These are phyloP conservation scores for Drosophila tani DNA, from an alignment of 1,140 invertebrate genomes.

Conservation along the genomic window DNA sequence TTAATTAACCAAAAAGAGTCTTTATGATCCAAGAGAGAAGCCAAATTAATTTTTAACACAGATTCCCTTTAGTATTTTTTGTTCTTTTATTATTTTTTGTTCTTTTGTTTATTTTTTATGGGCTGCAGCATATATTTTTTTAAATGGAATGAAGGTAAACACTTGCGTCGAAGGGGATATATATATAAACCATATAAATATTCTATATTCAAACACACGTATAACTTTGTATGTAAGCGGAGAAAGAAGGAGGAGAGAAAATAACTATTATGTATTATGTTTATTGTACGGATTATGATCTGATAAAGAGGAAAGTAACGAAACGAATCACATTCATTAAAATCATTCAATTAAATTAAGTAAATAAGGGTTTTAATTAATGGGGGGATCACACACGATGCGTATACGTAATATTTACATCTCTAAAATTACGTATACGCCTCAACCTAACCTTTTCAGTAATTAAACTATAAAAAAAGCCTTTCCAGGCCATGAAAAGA, in stretches of 20 bases:
- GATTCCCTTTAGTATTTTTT: conserved; percentile 7
- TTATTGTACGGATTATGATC: conserved; percentile 68
- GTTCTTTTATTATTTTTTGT: conserved; percentile 15
- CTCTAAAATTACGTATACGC: neutral
- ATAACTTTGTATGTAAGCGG: too few species aligned
- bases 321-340: conserved; percentile 75
- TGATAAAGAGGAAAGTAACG: conserved; percentile 55
- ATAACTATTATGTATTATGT: conserved; percentile 75
- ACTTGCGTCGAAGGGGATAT: too few species aligned
- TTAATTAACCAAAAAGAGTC: conserved; percentile 25
- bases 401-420: neutral
- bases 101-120: conserved; percentile 17
- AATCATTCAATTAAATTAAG: conserved; percentile 51
- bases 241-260: conserved; percentile 28
- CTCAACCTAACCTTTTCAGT: neutral
- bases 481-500: too few species aligned
- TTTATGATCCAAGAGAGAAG: conserved; percentile 15
- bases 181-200: too few species aligned
- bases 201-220: too few species aligned
- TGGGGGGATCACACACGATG: too few species aligned
- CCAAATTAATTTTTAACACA: conserved; percentile 40
- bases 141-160: conserved; percentile 6
- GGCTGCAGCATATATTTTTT: conserved; percentile 38
- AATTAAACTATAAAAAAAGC: neutral
- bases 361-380: neutral